phyloP scores from a whole-genome alignment of 2,888 invertebrate genomes.

The Apamea crenata region DNA sequence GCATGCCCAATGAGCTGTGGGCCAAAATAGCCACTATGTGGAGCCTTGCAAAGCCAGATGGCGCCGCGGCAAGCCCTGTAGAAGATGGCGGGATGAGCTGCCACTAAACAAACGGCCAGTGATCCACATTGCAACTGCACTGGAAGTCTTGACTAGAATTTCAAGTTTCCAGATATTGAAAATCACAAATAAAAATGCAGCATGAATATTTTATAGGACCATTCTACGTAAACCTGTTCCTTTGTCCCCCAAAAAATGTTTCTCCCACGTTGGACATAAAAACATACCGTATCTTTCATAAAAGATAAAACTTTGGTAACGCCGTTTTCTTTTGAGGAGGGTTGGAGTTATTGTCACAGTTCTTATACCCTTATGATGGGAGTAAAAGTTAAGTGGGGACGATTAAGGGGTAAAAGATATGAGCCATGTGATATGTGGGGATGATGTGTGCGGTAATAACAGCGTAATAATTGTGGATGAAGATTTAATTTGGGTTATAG shows the following conservation, averaged over 20 bases:
- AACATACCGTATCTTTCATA: constrained; percentile 17
- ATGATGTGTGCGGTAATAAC: neutral
- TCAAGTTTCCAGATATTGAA: neutral
- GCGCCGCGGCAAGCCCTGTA: no score
- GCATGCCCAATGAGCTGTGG: neutral
- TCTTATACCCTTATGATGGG: constrained; percentile 10
- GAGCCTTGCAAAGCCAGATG: neutral
- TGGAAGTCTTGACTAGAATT: no score
- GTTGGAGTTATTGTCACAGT: constrained; percentile 37
- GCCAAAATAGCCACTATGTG: neutral
- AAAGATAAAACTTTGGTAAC: constrained; percentile 36
- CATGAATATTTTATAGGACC: constrained; percentile 25
- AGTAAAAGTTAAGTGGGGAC: constrained; percentile 38
- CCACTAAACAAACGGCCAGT: no score
- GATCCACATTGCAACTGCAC: no score
- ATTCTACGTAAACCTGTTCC: constrained; percentile 9
- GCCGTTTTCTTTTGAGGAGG: constrained; percentile 11
- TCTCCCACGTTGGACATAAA: constrained; percentile 8
- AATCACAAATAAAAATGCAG: constrained; percentile 8
- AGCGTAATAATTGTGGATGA: neutral
- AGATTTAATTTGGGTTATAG: neutral
- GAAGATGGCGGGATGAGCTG: no score
- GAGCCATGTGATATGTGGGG: neutral
- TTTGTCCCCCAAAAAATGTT: constrained; percentile 25
- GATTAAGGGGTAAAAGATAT: constrained; percentile 38